Base-by-base conservation (phyloP, 2,888 invertebrate genomes). In the Margaritifera margaritifera region DNA sequence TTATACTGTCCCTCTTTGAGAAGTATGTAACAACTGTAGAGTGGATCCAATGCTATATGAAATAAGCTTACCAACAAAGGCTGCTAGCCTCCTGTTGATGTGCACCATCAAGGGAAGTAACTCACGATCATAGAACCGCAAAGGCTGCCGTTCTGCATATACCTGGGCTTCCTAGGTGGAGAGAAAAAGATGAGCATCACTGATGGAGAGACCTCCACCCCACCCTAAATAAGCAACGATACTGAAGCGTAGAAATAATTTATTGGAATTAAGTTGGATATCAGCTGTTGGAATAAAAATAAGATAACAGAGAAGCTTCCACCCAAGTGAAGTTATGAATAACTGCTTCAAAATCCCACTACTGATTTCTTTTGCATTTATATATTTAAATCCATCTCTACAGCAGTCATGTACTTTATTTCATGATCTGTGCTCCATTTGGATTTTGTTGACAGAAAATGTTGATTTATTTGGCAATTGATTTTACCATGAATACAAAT, bases 41-140 rank as follows among this genome's bases (percentile, higher is more conserved):
- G 3, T 58, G 20, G n/a, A 59, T 8, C 6, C 11, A 20, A 18
- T n/a, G 15, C 31, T 19, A 4, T 42, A 58, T 52, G 24, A 42
- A 15, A 56, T 24, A 54, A 51, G 68, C 81, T 64, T 79, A 87
- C 88, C 84, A n/a, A 89, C 80, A 83, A 88, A 87, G 63, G 82
- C 77, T 20, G 89, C 83, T 56, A 89, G 74, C 60, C 84, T 77
- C 67, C 89, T 78, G 5, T 83, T 86, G 8, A 87, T 84, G 77
- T 86, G 77, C 2, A 84, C 86, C 60, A 88, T 67, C 25, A 81
- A 79, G 4, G 89, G 88, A 31, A 89, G 77, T 18, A 88, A 72
- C 71, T 87, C 86, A 67, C 89, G 68, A 74, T 89, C 89, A 76
- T 81, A 85, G 66, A 87, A 88, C 27, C 88, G 73, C 58, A 89